These are phyloP conservation scores for Ramazzottius varieornatus DNA, from an alignment of 2,888 invertebrate species.

Conservation along the genomic window DNA sequence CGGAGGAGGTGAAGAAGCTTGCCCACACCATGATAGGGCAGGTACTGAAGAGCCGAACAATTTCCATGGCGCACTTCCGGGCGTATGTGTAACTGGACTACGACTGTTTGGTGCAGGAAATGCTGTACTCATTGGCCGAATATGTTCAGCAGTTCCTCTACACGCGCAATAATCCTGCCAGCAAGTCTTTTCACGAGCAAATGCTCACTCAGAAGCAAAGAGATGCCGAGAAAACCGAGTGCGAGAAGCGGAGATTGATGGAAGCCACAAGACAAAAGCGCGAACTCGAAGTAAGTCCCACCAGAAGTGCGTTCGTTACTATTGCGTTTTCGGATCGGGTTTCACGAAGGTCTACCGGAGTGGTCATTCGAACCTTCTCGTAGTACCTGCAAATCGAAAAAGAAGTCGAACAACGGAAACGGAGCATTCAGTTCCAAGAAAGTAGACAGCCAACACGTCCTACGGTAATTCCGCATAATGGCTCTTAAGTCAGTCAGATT, in stretches of 20 bases:
- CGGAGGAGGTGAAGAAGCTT: slow-evolving; percentile 33
- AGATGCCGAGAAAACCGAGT: slow-evolving; percentile 14
- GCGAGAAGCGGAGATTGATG: slow-evolving; percentile 10
- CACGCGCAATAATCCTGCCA: slow-evolving; percentile 41
- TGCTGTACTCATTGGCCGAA: slow-evolving; percentile 57
- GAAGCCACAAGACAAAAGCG: not conserved
- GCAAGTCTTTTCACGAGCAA: slow-evolving; percentile 21
- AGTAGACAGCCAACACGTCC: no score
- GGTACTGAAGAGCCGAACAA: no score
- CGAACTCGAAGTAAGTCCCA: not conserved
- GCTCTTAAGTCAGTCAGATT: no score
- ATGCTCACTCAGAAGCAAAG: slow-evolving; percentile 18
- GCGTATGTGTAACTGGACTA: no score
- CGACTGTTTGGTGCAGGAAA: no score
- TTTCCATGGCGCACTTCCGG: no score
- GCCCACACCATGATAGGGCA: slow-evolving; percentile 38
- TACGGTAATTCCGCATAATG: no score
- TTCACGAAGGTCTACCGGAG: not conserved
- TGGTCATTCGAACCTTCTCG: slow-evolving; percentile 4
- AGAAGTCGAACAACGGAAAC: not conserved
- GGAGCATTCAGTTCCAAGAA: not conserved
- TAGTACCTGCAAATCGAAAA: slow-evolving; percentile 13
- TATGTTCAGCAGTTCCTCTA: slow-evolving; percentile 48
- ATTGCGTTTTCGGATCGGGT: not conserved
- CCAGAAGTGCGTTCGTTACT: not conserved